These are phyloP conservation scores for Aspiorhynchus laticeps DNA, from an alignment of 2,113 vertebrate genomes.

Conservation along the genomic window DNA sequence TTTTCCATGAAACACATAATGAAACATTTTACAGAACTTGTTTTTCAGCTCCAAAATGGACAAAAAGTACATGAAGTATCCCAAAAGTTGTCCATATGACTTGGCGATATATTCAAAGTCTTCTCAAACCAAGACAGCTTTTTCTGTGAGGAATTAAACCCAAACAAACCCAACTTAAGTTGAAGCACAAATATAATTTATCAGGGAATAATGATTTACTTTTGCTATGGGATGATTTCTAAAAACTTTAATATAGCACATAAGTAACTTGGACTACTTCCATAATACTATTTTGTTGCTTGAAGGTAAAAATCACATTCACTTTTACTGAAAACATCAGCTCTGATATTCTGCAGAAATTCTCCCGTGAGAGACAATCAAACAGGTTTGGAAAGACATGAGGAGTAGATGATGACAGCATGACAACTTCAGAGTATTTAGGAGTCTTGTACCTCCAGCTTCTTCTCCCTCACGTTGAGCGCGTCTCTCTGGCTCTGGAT, in stretches of 20 bases:
- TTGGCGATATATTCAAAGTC: not conserved
- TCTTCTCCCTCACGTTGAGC: conserved; percentile 92
- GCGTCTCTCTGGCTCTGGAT: conserved; percentile 94
- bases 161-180: not conserved
- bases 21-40: not conserved
- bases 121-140: not conserved
- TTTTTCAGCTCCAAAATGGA: not conserved
- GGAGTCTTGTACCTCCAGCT: conserved; percentile 82
- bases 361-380: too few relatives aligned
- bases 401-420: too few relatives aligned
- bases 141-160: not conserved
- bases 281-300: not conserved
- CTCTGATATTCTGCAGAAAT: not conserved
- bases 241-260: not conserved
- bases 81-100: not conserved
- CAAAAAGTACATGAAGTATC: not conserved
- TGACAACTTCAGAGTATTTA: too few relatives aligned
- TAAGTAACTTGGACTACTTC: not conserved
- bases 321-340: not conserved
- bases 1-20: not conserved
- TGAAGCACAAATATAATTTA: not conserved
- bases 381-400: not conserved
- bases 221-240: not conserved
- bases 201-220: not conserved
- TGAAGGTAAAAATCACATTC: not conserved